A percentile compares a stretch with the other conserved stretches of the same genome.
Conservation (phyloP, 1,140 invertebrate species). For the roundworm (Caenorhabditis elegans) region WBcel235 BX284602.5:13949501-13950000, state of each 20-base stretch:
- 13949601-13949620: background rate
- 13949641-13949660: background rate
- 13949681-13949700: background rate
- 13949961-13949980: no score
- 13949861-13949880: background rate
- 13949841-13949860: background rate
- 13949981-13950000: background rate
- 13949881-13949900: no score
- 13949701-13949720: background rate
- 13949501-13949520: background rate
- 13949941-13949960: no score
- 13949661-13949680: background rate
- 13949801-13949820: conserved; percentile 7
- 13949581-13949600: background rate
- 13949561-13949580: background rate
- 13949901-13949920: no score
- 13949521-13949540: background rate
- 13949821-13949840: background rate
- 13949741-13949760: background rate
- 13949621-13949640: background rate
- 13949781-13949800: background rate
- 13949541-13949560: background rate
- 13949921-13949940: no score
- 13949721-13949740: background rate
- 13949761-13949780: conserved; percentile 6